These are phyloP conservation scores for Hypomesus transpacificus DNA, from an alignment of 2,113 vertebrate species.

Conservation along the genomic window DNA sequence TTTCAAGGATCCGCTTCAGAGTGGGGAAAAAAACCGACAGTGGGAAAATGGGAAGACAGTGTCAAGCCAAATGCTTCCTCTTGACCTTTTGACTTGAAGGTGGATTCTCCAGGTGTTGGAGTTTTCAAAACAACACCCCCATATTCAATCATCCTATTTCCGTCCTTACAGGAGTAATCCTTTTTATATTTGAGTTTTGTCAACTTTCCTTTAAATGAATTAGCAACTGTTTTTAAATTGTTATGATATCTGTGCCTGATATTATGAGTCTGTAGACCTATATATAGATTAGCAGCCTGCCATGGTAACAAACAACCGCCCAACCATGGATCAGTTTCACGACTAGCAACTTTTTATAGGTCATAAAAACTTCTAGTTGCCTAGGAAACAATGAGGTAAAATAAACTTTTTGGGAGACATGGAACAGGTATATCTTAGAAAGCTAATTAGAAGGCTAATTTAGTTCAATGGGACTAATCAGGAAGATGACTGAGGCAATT, in stretches of 20 bases:
- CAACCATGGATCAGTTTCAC: conserved; percentile 61
- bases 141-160: not conserved
- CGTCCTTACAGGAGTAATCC: conserved; percentile 18
- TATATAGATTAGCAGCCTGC: conserved; percentile 62
- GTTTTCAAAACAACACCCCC: conserved; percentile 1
- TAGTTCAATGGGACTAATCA: conserved; percentile 61
- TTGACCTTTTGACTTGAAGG: conserved; percentile 50
- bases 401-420: conserved; percentile 51
- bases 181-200: conserved; percentile 23
- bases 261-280: conserved; percentile 49
- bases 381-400: conserved; percentile 65
- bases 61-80: conserved; percentile 39
- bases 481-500: conserved; percentile 57
- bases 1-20: conserved; percentile 35
- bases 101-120: conserved; percentile 2
- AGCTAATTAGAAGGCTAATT: conserved; percentile 66
- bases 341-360: conserved; percentile 71
- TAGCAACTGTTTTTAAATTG: not conserved
- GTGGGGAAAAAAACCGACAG: conserved; percentile 9
- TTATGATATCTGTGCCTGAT: conserved; percentile 33
- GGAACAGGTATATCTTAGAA: conserved; percentile 71
- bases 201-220: conserved; percentile 26
- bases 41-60: conserved; percentile 34
- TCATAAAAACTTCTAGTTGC: conserved; percentile 70
- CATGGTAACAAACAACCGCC: conserved; percentile 62